Evolutionary conservation across 2,797 vertebrate genomes (phyloP).

Genomic region (Gambelia wislizenii): DNA sequence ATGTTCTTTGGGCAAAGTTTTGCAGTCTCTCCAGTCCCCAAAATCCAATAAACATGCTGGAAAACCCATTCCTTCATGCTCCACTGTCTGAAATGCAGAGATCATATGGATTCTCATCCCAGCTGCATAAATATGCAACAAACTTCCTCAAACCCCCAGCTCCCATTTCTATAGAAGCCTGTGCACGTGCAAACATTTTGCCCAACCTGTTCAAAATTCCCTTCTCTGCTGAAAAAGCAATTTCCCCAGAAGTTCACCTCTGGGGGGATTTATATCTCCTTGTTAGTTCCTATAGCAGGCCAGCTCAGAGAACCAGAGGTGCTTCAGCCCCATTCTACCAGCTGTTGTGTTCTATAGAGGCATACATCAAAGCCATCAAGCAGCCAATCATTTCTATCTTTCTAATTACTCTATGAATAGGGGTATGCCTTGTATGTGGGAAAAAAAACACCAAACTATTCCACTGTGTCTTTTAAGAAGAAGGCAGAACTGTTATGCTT

Average conservation of each 20-base stretch:
- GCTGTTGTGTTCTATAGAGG: slow-evolving; percentile 55
- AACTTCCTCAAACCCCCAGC: not conserved
- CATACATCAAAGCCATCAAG: slow-evolving; percentile 59
- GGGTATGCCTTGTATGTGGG: not conserved
- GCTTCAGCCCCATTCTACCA: slow-evolving; percentile 52
- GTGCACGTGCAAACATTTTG: slow-evolving; percentile 46
- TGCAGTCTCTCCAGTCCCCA: not conserved
- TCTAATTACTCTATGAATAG: slow-evolving; percentile 58
- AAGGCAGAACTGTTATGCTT: not conserved
- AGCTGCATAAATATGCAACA: not conserved
- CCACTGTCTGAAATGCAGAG: not conserved
- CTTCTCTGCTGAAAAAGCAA: slow-evolving; percentile 54
- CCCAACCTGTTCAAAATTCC: slow-evolving; percentile 63
- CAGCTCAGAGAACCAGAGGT: slow-evolving; percentile 54
- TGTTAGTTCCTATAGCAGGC: slow-evolving; percentile 62
- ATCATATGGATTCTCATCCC: not conserved
- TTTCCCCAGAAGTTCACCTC: slow-evolving; percentile 59
- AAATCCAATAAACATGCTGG: not conserved
- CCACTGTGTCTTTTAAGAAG: not conserved
- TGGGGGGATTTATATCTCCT: slow-evolving; percentile 71
- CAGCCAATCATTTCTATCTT: slow-evolving; percentile 54
- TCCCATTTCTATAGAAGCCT: not conserved
- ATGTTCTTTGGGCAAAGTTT: not conserved
- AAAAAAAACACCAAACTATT: not conserved
- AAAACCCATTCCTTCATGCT: not conserved